Base-by-base conservation (phyloP, 2,113 vertebrate species). In the Bagarius yarrelli region DNA sequence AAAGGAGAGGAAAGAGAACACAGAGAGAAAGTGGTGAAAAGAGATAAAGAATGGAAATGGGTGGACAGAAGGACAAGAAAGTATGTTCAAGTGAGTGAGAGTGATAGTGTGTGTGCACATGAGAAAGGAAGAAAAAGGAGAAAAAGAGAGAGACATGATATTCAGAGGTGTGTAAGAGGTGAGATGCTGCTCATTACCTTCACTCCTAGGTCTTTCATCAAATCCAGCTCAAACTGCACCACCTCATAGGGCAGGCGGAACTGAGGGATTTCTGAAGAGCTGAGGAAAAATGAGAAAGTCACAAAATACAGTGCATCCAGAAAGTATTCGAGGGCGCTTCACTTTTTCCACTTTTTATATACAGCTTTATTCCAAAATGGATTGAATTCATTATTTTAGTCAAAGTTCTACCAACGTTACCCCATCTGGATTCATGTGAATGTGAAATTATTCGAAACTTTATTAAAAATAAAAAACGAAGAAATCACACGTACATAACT, bases 171-270 rank as follows among this genome's bases (percentile, higher is more conserved):
- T 75, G 79, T 66, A 34, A 72, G 63, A 80, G 71, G 85, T 81
- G 79, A 55, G 81, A 86, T 84, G 80, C 83, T 88, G 88, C 91
- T 89, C 88, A 91, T 95, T 94, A 95, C 95, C 94, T 96, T 94
- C 81, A 95, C 93, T 85, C 94, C 94, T 71, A 96, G 93, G 89
- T 95, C 94, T 88, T 95, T 95, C 95, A 96, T 91, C 83, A 96
- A 93, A 78, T 95, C 87, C 16, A 93, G 91, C 92, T 95, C 94
- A 87, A 95, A 96, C 91, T 93, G 91, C 86, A 96, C 95, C 32
- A 94, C 94, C 83, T 95, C 93, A 66, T 92, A 93, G 0, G 94
- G 94, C 85, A 96, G 85, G 64, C 94, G 93, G 88, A 95, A 96
- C 88, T 95, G 94, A 76, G 95, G 95, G 67, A 95, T 96, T 92